Conservation (phyloP, 2,888 invertebrate genomes). For the Penaeus monodon region DNA sequence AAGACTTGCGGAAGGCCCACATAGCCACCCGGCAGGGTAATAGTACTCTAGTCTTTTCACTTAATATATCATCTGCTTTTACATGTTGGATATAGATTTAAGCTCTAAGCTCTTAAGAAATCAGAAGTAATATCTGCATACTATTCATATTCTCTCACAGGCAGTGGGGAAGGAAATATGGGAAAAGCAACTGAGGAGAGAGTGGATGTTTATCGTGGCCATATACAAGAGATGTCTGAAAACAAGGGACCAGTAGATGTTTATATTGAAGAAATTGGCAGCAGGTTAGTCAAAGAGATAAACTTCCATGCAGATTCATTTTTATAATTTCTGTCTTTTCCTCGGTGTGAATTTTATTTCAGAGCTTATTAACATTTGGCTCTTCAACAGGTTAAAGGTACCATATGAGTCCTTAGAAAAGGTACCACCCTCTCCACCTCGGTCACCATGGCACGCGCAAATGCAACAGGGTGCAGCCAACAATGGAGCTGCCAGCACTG, state of each 20-base stretch:
- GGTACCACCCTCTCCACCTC: conserved; percentile 45
- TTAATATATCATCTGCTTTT: no score
- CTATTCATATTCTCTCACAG: conserved; percentile 9
- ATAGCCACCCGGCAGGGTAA: conserved; percentile 34
- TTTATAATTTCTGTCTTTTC: neutral
- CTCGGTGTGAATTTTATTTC: neutral
- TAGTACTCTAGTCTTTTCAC: no score
- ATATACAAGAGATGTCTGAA: conserved; percentile 60
- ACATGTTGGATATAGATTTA: no score
- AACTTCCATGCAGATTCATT: neutral
- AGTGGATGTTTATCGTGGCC: conserved; percentile 54
- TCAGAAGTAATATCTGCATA: no score
- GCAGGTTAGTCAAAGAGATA: conserved; percentile 34
- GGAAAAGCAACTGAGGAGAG: conserved; percentile 33
- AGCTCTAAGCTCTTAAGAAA: no score
- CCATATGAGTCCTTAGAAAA: conserved; percentile 53
- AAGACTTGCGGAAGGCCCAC: conserved; percentile 43
- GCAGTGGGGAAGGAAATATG: conserved; percentile 19
- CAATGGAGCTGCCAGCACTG: conserved; percentile 10
- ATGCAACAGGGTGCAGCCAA: conserved; percentile 6
- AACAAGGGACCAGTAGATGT: conserved; percentile 64
- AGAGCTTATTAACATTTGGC: neutral
- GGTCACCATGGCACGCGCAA: conserved; percentile 36
- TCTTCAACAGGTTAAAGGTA: conserved; percentile 43
- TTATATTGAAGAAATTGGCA: conserved; percentile 59